Percentiles rank a stretch among this genome's conserved stretches.
Conservation (phyloP, 1,140 invertebrate species). For the Charaxes varanes region DNA sequence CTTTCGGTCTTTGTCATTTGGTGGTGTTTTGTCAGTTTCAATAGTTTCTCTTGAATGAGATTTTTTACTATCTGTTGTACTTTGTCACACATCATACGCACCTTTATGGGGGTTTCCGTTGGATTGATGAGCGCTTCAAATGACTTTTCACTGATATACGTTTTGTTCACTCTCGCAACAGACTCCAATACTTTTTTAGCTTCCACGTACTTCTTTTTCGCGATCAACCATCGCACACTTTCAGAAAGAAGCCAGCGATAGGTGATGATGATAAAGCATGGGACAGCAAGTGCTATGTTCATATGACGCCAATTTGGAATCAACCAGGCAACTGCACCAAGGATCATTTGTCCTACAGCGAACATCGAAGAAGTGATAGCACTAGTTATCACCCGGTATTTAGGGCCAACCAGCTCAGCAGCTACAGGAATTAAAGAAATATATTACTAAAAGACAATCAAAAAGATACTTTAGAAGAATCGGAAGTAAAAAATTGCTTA, state of each 20-base stretch:
- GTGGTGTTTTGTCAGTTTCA: no score
- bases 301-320: conserved; percentile 82
- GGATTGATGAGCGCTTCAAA: conserved; percentile 59
- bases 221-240: conserved; percentile 84
- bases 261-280: conserved; percentile 78
- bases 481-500: no score
- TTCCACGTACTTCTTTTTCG: conserved; percentile 79
- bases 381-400: conserved; percentile 81
- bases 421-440: conserved; percentile 72
- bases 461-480: no score
- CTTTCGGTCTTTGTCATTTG: neutral
- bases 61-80: no score
- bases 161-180: conserved; percentile 81
- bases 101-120: conserved; percentile 18
- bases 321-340: conserved; percentile 80
- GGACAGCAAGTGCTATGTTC: conserved; percentile 79
- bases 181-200: conserved; percentile 76
- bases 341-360: conserved; percentile 80
- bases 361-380: conserved; percentile 81
- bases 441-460: neutral
- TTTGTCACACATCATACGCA: no score
- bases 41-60: no score
- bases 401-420: conserved; percentile 84
- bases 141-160: conserved; percentile 73
- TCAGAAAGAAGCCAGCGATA: conserved; percentile 79